Conservation (phyloP, 1,140 invertebrate species). For the Plutomurus gul region DNA sequence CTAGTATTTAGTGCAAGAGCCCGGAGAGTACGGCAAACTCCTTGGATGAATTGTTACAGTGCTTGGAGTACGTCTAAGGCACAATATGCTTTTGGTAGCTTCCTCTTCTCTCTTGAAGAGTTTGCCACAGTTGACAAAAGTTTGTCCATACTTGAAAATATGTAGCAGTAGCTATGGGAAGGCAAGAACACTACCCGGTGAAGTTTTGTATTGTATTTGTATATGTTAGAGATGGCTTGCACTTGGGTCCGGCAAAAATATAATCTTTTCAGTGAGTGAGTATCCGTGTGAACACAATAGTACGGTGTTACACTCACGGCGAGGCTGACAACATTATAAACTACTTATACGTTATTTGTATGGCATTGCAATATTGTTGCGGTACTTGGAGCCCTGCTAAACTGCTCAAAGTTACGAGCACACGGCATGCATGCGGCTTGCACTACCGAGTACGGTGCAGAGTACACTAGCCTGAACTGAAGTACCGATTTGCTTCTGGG, state of each 20-base stretch:
- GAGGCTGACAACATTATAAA: no score
- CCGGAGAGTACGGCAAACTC: no score
- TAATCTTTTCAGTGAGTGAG: slow-evolving; percentile 13
- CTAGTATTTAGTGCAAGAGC: no score
- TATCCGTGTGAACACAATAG: background rate
- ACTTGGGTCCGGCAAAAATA: background rate
- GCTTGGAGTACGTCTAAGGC: no score
- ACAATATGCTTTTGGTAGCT: background rate
- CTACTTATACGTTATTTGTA: no score
- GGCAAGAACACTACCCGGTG: background rate
- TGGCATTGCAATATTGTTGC: no score
- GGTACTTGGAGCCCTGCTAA: no score
- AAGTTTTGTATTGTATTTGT: slow-evolving; percentile 12
- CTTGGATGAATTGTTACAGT: no score
- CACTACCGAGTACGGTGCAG: background rate
- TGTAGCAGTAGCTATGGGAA: background rate
- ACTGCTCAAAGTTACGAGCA: background rate
- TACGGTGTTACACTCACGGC: no score
- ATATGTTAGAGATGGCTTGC: background rate
- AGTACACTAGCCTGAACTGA: no score
- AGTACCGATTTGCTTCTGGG: background rate
- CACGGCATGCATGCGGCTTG: background rate
- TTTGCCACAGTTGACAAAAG: slow-evolving; percentile 26
- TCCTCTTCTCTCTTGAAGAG: slow-evolving; percentile 1
- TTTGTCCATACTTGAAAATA: slow-evolving; percentile 21